Conservation (phyloP, 2,113 vertebrate genomes). For the Neogale vison region DNA sequence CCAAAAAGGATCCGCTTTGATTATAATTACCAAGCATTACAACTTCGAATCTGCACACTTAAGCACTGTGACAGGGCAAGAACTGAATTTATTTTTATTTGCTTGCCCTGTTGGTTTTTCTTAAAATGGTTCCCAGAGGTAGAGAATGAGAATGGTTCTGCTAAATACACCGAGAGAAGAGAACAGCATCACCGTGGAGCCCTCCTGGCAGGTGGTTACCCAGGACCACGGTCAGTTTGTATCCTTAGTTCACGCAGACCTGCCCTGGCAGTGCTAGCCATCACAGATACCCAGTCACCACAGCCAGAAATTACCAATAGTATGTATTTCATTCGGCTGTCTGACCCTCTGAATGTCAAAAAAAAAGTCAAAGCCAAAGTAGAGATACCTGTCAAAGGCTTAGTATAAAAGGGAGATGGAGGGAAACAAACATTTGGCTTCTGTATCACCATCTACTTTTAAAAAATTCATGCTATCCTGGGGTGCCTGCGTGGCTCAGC, state of each 20-base stretch:
- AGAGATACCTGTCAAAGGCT: neutral
- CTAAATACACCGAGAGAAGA: neutral
- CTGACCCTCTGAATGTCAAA: neutral
- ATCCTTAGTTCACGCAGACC: neutral
- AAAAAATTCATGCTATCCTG: neutral
- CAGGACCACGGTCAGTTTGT: neutral
- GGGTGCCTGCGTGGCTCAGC: no score
- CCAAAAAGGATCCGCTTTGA: neutral
- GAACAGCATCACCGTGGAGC: neutral
- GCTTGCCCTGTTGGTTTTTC: neutral
- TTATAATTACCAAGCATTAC: neutral
- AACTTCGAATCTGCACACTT: neutral
- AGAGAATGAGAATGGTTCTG: neutral
- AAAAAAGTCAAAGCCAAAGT: conserved; percentile 14
- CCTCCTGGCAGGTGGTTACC: neutral
- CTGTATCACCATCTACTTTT: neutral
- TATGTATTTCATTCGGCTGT: neutral
- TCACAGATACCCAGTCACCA: neutral
- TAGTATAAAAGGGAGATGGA: neutral
- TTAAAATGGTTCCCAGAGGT: neutral
- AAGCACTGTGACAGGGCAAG: neutral
- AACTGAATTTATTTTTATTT: neutral
- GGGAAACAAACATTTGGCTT: neutral
- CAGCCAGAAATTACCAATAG: neutral
- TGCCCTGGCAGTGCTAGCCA: neutral